Conservation (phyloP, 2,113 vertebrate species). For the Gambusia affinis region DNA sequence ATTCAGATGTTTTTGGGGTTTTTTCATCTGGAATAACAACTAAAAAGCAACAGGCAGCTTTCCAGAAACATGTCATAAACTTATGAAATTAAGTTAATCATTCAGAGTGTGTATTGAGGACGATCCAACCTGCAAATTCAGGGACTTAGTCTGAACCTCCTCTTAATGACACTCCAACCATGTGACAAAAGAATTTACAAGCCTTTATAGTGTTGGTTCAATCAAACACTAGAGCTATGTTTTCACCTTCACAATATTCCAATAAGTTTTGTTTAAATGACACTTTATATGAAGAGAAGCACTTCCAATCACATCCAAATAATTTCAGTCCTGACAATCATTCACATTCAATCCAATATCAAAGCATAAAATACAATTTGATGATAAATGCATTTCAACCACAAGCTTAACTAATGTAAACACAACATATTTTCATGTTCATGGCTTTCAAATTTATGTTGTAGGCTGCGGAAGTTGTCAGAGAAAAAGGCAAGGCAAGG, state of each 20-base stretch:
- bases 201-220: neutral
- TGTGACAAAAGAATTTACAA: neutral
- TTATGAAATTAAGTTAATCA: constrained; percentile 20
- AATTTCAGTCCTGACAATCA: neutral
- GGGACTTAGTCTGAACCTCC: neutral
- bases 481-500: neutral
- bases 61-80: constrained; percentile 12
- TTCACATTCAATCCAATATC: neutral
- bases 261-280: neutral
- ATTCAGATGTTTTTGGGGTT: neutral
- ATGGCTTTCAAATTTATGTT: no score
- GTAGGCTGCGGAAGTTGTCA: neutral
- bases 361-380: neutral
- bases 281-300: neutral
- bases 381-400: neutral
- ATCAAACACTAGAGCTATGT: neutral
- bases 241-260: neutral
- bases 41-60: neutral
- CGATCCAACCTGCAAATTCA: neutral
- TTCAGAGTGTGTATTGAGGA: constrained; percentile 2
- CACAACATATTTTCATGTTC: no score
- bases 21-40: neutral
- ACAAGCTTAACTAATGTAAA: neutral
- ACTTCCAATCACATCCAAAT: neutral
- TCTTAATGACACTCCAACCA: neutral